Conservation (phyloP, 2,113 vertebrate species). For the Myanophis thanlyinensis region DNA sequence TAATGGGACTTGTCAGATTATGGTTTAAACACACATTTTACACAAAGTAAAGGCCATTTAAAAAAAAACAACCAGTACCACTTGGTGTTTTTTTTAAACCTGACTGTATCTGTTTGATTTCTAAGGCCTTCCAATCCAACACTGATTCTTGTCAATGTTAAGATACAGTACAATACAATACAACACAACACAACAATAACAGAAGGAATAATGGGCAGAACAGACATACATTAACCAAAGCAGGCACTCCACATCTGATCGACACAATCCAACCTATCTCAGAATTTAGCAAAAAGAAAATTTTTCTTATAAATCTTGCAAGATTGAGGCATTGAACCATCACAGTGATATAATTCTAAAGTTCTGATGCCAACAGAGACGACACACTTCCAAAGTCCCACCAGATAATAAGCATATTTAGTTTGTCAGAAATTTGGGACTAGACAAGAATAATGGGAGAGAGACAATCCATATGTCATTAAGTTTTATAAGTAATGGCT, state of each 20-base stretch:
- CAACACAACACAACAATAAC: not conserved
- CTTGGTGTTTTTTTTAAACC: not conserved
- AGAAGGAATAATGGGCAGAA: not conserved
- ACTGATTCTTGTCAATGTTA: not conserved
- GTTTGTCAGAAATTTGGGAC: not conserved
- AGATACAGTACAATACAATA: not conserved
- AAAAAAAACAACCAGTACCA: constrained; percentile 19
- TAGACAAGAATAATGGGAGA: not conserved
- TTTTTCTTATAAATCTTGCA: not conserved
- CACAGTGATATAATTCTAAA: not conserved
- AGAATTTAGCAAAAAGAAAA: not conserved
- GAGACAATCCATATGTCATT: not conserved
- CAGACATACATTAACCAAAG: not conserved
- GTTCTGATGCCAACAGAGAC: not conserved
- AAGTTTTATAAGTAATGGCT: not conserved
- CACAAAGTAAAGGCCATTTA: constrained; percentile 8
- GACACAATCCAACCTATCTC: not conserved
- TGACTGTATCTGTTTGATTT: not conserved
- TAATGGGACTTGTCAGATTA: not conserved
- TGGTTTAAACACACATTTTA: constrained; percentile 12
- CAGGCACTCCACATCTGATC: not conserved
- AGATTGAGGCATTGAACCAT: not conserved
- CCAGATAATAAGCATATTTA: not conserved
- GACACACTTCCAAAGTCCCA: not conserved
- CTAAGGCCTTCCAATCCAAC: not conserved